These are phyloP conservation scores for Danio tinwini DNA, from an alignment of 2,797 vertebrate species.

Conservation along the genomic window DNA sequence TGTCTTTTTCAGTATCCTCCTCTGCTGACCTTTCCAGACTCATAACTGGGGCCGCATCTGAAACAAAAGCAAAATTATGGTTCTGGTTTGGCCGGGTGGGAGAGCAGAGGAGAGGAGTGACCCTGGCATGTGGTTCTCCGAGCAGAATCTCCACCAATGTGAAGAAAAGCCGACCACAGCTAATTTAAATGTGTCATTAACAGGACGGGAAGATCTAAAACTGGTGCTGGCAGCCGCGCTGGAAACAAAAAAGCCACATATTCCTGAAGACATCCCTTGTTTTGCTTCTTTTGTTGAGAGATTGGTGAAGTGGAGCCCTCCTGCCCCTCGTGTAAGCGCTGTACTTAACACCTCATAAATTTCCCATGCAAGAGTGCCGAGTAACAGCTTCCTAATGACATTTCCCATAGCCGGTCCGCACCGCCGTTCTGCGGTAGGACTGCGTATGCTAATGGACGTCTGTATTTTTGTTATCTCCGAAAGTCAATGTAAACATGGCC, in stretches of 20 bases:
- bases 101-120: conserved; percentile 74
- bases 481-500: conserved; percentile 23
- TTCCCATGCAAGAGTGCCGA: conserved; percentile 42
- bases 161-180: conserved; percentile 78
- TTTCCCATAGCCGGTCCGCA: conserved; percentile 24
- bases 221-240: conserved; percentile 60
- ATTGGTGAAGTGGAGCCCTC: conserved; percentile 52
- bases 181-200: conserved; percentile 82
- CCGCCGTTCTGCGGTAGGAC: not conserved
- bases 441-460: conserved; percentile 10
- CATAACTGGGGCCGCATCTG: conserved; percentile 82
- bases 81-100: conserved; percentile 81
- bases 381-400: conserved; percentile 46
- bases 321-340: conserved; percentile 54
- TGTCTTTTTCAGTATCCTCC: conserved; percentile 59
- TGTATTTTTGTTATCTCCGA: conserved; percentile 31
- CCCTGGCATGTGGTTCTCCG: conserved; percentile 80
- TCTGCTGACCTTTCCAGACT: conserved; percentile 77
- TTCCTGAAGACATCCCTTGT: conserved; percentile 66
- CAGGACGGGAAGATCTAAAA: conserved; percentile 72
- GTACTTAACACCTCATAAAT: conserved; percentile 74
- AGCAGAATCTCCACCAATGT: conserved; percentile 81
- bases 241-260: conserved; percentile 66
- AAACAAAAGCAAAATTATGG: conserved; percentile 88
- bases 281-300: conserved; percentile 64